Percentiles rank a stretch among this genome's conserved stretches.
phyloP scores from a whole-genome alignment of 2,113 vertebrate genomes.

The Elachura formosa region DNA sequence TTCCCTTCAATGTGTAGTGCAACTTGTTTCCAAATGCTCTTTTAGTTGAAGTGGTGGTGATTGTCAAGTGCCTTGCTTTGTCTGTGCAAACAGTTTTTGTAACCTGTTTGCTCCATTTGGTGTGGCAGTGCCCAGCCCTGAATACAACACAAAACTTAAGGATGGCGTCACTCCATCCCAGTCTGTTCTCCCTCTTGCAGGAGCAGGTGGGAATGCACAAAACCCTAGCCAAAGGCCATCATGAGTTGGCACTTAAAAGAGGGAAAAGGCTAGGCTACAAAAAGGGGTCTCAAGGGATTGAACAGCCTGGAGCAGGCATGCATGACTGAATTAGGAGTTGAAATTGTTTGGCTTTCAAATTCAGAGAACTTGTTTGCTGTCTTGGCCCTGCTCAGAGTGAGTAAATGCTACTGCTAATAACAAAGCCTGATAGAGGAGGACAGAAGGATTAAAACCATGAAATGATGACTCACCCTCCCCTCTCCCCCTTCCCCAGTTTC shows the following conservation, averaged over 20 bases:
- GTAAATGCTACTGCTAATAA: not conserved
- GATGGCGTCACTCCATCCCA: not conserved
- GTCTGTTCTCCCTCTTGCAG: slow-evolving; percentile 2
- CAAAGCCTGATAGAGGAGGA: not conserved
- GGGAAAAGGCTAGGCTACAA: not conserved
- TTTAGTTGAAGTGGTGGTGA: not conserved
- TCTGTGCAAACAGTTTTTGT: slow-evolving; percentile 5
- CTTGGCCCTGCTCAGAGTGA: not conserved
- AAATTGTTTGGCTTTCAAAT: slow-evolving; percentile 37
- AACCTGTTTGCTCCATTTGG: not conserved
- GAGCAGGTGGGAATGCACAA: slow-evolving; percentile 47
- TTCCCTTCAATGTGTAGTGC: slow-evolving; percentile 2
- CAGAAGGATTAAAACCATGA: slow-evolving; percentile 24
- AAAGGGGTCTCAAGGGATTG: slow-evolving; percentile 17
- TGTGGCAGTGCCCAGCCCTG: not conserved
- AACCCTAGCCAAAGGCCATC: not conserved
- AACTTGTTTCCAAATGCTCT: slow-evolving; percentile 11
- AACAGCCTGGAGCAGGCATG: not conserved
- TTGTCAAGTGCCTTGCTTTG: slow-evolving; percentile 29
- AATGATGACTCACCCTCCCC: slow-evolving; percentile 21
- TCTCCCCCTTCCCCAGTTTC: not conserved
- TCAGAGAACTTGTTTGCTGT: slow-evolving; percentile 27
- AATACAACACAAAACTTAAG: not conserved
- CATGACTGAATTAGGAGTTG: not conserved
- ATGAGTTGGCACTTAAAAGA: not conserved